A percentile compares a stretch with the other conserved stretches of the same genome.
Evolutionary conservation across 2,888 invertebrate genomes (phyloP).

Genomic region (Drosophila conformis): DNA sequence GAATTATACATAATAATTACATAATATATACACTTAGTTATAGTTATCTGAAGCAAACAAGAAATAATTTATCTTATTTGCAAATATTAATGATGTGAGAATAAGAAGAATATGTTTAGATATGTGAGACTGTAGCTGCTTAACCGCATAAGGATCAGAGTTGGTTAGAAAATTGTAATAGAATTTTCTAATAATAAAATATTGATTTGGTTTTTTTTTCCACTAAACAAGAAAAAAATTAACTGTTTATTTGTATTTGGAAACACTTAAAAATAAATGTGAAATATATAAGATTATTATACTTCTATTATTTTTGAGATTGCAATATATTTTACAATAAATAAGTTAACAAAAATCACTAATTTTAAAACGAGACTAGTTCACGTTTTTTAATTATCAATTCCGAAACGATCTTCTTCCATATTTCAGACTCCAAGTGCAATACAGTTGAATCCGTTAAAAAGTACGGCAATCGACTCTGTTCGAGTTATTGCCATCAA

Average conservation of each 20-base stretch:
- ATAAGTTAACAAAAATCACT: background rate
- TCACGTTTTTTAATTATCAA: background rate
- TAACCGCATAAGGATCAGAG: background rate
- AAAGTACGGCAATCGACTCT: constrained; percentile 61
- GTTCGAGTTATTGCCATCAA: constrained; percentile 78
- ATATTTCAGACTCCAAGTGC: constrained; percentile 24
- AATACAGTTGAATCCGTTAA: constrained; percentile 17
- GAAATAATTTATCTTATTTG: too few relatives aligned
- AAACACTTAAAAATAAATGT: background rate
- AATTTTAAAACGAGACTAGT: background rate
- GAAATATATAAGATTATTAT: background rate
- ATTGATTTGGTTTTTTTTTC: background rate
- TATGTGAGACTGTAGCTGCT: background rate
- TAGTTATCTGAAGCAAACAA: background rate
- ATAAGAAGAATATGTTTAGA: background rate
- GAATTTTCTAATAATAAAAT: background rate
- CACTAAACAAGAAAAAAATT: background rate
- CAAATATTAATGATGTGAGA: background rate
- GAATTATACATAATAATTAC: too few relatives aligned
- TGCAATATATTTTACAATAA: background rate
- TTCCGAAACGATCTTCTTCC: background rate
- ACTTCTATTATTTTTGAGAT: background rate
- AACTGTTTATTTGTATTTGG: background rate
- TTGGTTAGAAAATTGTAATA: background rate
- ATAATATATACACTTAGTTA: background rate